These are phyloP conservation scores for Syncerus caffer DNA, from an alignment of 2,797 vertebrate species.

Conservation along the genomic window DNA sequence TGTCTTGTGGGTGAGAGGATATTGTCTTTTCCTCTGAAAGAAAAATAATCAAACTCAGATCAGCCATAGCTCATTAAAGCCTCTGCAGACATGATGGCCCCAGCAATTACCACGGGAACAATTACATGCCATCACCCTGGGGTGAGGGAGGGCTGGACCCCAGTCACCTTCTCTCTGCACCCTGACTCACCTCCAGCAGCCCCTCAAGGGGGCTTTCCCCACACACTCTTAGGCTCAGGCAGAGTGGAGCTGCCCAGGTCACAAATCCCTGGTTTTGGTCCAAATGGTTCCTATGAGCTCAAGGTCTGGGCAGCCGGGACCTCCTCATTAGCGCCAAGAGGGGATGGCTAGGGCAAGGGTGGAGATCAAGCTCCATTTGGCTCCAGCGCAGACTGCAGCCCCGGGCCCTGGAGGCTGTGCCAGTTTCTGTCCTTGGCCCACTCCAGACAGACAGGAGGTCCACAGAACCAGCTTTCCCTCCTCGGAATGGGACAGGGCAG, in stretches of 20 bases:
- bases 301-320: not conserved
- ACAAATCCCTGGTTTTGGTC: not conserved
- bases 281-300: not conserved
- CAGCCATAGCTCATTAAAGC: constrained; percentile 64
- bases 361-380: not conserved
- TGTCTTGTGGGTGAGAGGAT: constrained; percentile 31
- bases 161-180: not conserved
- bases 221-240: not conserved
- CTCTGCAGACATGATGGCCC: constrained; percentile 66
- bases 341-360: not conserved
- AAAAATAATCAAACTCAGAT: constrained; percentile 57
- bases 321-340: not conserved
- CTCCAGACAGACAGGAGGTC: not conserved
- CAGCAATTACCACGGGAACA: constrained; percentile 56
- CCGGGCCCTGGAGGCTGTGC: not conserved
- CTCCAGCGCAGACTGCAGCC: not conserved
- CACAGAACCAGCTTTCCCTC: not conserved
- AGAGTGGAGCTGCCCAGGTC: not conserved
- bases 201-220: not conserved
- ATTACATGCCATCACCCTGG: not conserved
- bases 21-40: constrained; percentile 41
- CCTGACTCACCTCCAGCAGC: not conserved
- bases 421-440: constrained; percentile 11
- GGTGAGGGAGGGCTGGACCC: not conserved
- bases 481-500: not conserved